Conservation (phyloP, 1,140 invertebrate genomes). For the Apolygus lucorum region DNA sequence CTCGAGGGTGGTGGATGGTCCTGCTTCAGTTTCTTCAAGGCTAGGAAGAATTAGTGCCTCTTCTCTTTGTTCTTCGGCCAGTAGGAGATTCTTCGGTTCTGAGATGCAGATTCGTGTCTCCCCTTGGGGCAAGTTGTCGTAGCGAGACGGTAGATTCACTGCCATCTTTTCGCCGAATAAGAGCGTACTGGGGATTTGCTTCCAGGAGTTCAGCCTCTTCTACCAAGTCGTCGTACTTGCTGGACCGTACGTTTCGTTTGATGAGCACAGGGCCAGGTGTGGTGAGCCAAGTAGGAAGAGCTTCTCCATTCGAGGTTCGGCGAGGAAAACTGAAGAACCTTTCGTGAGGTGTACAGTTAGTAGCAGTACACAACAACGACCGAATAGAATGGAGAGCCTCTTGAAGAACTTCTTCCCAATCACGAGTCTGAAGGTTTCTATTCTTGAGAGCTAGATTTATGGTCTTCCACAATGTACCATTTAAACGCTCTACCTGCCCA, state of each 20-base stretch:
- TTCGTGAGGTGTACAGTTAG: no score
- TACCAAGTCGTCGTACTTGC: conserved; percentile 6
- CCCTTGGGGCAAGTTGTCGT: conserved; percentile 23
- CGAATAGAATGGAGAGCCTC: no score
- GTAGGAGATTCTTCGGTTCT: no score
- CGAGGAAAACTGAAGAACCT: no score
- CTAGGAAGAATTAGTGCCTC: not conserved
- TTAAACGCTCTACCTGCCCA: no score
- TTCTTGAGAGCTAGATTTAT: no score
- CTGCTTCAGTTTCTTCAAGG: conserved; percentile 1
- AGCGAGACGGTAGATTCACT: conserved; percentile 26
- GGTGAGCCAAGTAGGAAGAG: not conserved
- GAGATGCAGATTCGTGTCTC: not conserved
- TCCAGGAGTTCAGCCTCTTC: conserved; percentile 18
- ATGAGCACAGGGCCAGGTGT: conserved; percentile 13
- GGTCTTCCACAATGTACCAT: no score
- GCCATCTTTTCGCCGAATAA: conserved; percentile 21
- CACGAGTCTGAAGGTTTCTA: no score
- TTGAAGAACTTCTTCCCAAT: no score
- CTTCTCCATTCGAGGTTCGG: no score
- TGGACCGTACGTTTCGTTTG: not conserved
- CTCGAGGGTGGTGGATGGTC: not conserved
- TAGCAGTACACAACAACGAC: no score
- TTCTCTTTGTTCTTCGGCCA: no score
- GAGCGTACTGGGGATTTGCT: conserved; percentile 23